A percentile compares a stretch with the other conserved stretches of the same genome.
phyloP scores from a whole-genome alignment of 2,113 vertebrate species.

The Pomatostomus ruficeps region DNA sequence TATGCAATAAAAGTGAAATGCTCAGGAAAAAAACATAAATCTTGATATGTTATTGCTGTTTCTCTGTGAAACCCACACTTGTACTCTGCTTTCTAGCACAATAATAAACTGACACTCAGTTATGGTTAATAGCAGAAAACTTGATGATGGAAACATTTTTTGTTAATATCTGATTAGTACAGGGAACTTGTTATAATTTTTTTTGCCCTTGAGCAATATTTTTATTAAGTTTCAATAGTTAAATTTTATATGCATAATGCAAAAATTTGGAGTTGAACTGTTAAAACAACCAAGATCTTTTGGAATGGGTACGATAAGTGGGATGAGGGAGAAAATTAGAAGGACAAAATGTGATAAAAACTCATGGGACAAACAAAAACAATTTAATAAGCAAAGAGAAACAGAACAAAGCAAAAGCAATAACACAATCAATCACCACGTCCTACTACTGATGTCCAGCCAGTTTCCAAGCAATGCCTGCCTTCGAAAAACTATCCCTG shows the following conservation, averaged over 20 bases:
- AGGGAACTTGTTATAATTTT: not conserved
- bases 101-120: not conserved
- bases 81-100: not conserved
- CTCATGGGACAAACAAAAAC: not conserved
- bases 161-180: not conserved
- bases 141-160: not conserved
- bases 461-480: not conserved
- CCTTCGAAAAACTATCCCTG: not conserved
- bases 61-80: not conserved
- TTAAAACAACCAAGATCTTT: not conserved
- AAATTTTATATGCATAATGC: not conserved
- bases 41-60: not conserved
- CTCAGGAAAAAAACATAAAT: not conserved
- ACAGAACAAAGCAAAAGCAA: not conserved
- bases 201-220: not conserved
- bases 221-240: not conserved
- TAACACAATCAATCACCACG: not conserved
- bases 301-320: not conserved
- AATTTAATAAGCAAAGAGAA: not conserved
- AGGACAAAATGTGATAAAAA: not conserved
- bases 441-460: not conserved
- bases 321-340: not conserved
- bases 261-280: not conserved
- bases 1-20: conserved; percentile 18
- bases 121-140: not conserved